Percentiles rank a stretch among this genome's conserved stretches.
Conservation (phyloP, 1,140 invertebrate genomes). For the Whitmania pigra region DNA sequence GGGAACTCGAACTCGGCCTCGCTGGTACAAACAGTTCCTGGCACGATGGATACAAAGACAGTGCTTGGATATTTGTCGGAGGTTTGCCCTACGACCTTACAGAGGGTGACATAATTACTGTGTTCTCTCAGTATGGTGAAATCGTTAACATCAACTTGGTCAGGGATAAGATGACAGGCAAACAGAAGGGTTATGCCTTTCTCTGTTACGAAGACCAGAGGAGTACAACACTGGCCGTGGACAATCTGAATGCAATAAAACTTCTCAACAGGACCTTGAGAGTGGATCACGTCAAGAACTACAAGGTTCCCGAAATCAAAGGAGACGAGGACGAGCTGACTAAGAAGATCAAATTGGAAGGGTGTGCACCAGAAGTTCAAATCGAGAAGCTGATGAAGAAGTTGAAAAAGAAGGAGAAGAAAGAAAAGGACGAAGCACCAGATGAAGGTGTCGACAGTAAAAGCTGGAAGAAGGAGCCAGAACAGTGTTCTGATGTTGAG, state of each 20-base stretch:
- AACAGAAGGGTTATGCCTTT: conserved; percentile 89
- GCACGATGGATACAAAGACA: conserved; percentile 93
- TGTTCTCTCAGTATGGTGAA: conserved; percentile 99
- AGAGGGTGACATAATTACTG: conserved; percentile 88
- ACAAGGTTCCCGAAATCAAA: conserved; percentile 78
- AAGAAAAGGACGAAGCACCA: not conserved
- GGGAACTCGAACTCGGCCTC: conserved; percentile 60
- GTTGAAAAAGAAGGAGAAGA: conserved; percentile 11
- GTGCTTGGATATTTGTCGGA: conserved; percentile 95
- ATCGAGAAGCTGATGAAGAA: conserved; percentile 9
- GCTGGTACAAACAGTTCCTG: conserved; percentile 69
- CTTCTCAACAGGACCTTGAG: conserved; percentile 55
- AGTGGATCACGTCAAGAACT: conserved; percentile 87
- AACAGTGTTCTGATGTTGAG: too few species aligned
- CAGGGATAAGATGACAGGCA: conserved; percentile 85
- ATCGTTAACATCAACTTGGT: conserved; percentile 91
- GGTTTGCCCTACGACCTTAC: conserved; percentile 86
- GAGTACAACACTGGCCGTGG: conserved; percentile 84
- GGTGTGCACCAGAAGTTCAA: conserved; percentile 57
- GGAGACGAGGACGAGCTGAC: conserved; percentile 69
- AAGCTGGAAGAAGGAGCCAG: too few species aligned
- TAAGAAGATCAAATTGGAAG: conserved; percentile 59
- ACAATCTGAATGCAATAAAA: conserved; percentile 92
- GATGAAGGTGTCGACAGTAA: too few species aligned
- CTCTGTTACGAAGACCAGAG: conserved; percentile 96